Base-by-base conservation (phyloP, 2,113 vertebrate species). In the Alethe diademata region DNA sequence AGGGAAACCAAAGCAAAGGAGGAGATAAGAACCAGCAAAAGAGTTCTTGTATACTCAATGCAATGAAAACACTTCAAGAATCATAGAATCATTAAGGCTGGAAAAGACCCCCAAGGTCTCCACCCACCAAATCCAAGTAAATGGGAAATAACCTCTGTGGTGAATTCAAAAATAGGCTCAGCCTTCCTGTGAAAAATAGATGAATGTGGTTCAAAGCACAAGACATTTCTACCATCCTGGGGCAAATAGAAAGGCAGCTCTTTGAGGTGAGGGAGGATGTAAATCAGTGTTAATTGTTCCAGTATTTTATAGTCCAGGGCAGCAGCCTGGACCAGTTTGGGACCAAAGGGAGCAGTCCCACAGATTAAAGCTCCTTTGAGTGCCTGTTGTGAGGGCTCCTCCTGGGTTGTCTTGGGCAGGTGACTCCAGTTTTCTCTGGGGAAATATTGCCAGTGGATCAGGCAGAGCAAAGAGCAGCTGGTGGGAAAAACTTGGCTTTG, bases 1-100 rank as follows among this genome's bases (percentile, higher is more conserved):
- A 57, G 26, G 14, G 45, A 67, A 86, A 72, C 2, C n/a, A 61
- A 66, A 24, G 15, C 20, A 71, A 89, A 71, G 16, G 26, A 56
- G 29, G 12, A 73, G 38, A 4, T 6, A 74, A 64, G 51, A 74
- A 35, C 38, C 19, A 47, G 14, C 11, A 57, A 33, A 48, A 57
- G 7, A 1, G 2, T 51, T 42, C 0, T 0, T 14, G 12, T 11
- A 5, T 8, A 29, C 20, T 48, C 36, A 24, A 3, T 61, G 43
- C 4, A 48, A 26, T 35, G 19, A 22, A 66, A 93, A 62, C 20
- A 22, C 8, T 47, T 53, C 17, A 3, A n/a, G 31, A 83, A 62
- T 62, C 8, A 28, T 6, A 14, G n/a, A 70, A 24, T 47, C 18
- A 19, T 23, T 19, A 33, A 42, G 26, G 35, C 4, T 33, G 25